These are phyloP conservation scores for Spondyliosoma cantharus DNA, from an alignment of 2,797 vertebrate genomes.

Conservation along the genomic window DNA sequence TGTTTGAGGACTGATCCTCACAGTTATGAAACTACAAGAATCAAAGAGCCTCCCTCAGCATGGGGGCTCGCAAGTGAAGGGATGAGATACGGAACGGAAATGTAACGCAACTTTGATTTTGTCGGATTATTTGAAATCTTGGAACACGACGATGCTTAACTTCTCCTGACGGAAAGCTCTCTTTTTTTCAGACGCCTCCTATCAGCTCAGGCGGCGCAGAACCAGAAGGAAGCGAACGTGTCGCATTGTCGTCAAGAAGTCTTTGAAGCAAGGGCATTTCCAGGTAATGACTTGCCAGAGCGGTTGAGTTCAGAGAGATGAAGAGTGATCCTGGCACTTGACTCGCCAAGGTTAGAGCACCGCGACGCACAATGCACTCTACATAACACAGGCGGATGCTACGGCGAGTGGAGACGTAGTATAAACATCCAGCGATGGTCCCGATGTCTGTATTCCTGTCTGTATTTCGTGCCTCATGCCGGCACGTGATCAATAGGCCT, in stretches of 20 bases:
- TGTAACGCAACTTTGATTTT: constrained; percentile 39
- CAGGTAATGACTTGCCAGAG: constrained; percentile 82
- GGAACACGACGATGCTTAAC: constrained; percentile 11
- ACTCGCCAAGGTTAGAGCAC: constrained; percentile 47
- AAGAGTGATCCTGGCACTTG: constrained; percentile 63
- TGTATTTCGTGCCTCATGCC: too few relatives aligned
- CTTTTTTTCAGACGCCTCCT: constrained; percentile 27
- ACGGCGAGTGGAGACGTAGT: constrained; percentile 31
- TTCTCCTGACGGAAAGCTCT: constrained; percentile 33
- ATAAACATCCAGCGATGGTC: constrained; percentile 38
- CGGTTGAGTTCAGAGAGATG: constrained; percentile 72
- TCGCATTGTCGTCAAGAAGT: constrained; percentile 52
- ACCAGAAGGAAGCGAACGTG: constrained; percentile 28
- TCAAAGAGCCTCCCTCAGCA: constrained; percentile 30
- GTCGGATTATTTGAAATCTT: constrained; percentile 8
- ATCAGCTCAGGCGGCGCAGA: constrained; percentile 24
- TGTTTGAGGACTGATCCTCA: constrained; percentile 17
- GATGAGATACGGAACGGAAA: constrained; percentile 22
- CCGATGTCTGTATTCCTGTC: constrained; percentile 51
- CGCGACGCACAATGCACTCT: constrained; percentile 33
- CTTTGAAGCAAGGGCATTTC: constrained; percentile 71
- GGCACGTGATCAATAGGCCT: constrained; percentile 73
- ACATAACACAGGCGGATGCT: constrained; percentile 45
- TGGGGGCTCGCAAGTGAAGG: background rate
- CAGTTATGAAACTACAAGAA: constrained; percentile 26